Conservation (phyloP, 2,113 vertebrate species). For the Tautogolabrus adspersus region DNA sequence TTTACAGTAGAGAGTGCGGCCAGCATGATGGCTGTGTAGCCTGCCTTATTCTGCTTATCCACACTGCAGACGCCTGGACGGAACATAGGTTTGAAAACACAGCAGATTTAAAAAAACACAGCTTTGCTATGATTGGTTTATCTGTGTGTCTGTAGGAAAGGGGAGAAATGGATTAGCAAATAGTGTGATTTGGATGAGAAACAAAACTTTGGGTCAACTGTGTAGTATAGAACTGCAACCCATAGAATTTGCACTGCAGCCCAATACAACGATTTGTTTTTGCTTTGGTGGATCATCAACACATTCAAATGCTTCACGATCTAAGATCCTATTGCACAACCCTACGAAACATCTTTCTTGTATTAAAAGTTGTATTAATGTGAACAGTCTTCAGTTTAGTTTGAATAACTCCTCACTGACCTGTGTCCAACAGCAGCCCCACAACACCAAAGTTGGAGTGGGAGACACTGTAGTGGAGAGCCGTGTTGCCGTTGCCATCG, state of each 20-base stretch:
- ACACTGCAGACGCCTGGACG: conserved; percentile 88
- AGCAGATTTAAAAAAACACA: not conserved
- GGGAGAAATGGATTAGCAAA: too few species aligned
- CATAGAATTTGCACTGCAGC: too few species aligned
- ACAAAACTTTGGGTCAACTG: too few species aligned
- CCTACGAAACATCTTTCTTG: not conserved
- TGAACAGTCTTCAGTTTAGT: not conserved
- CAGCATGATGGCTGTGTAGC: conserved; percentile 96
- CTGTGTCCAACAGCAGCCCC: conserved; percentile 90
- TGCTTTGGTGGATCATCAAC: too few species aligned
- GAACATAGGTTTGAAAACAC: not conserved
- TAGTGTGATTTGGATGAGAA: too few species aligned
- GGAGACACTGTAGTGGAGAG: conserved; percentile 96
- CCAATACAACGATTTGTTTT: too few species aligned
- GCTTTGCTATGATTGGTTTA: too few species aligned
- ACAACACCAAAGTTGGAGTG: conserved; percentile 95
- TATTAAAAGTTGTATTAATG: not conserved
- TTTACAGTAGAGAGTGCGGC: conserved; percentile 90
- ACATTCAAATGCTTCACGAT: too few species aligned
- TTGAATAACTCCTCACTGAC: conserved; percentile 75
- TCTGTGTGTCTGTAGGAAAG: too few species aligned
- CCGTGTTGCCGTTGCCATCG: conserved; percentile 94
- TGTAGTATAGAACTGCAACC: too few species aligned
- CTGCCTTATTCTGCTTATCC: conserved; percentile 94
- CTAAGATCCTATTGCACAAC: not conserved